Evolutionary conservation across 2,888 invertebrate species (phyloP), one percentile per base, ranked within the genome.

Genomic region (Epistrophella euchroma): DNA sequence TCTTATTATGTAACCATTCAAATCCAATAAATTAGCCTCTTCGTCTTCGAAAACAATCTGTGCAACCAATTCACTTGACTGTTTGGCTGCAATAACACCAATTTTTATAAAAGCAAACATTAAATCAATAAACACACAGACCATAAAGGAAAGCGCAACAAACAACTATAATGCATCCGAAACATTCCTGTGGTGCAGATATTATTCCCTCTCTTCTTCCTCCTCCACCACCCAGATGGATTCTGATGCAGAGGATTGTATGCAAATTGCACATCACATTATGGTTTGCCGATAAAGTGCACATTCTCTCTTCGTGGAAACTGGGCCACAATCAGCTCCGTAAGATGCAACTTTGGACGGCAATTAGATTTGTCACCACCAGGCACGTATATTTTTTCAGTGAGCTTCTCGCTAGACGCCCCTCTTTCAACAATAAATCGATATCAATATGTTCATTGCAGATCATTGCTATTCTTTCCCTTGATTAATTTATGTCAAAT

Each of bases 111-210:
- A 62, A 45, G 25, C 64, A 25, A 55, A 77, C 73, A 72, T 81
- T 73, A 77, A 86, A 77, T 86, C 85, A 81, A 77, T 81, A 81
- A 86, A 86, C 68, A 86, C 85, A 70, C 73, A 60, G 68, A 43
- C 77, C 28, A 73, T 77, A 50, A 66, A 80, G 52, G 70, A 80
- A 80, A 58, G 74, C 64, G 32, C 56, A 74, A 74, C 52, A 76
- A 55, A 28, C 47, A 56, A 56, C 32, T 56, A n/a, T n/a, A 56
- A 56, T 56, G 56, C 56, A 56, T 56, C 56, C 56, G 32, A 56
- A 35, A 56, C 56, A 56, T 56, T 56, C 32, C 32, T 32, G 56
- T 19, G 56, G 28, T 22, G 56, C 58, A 74, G 64, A 50, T 68
- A 50, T 56, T 28, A 10, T 28, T 17, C 28, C 70, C 52, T 35